Conservation (phyloP, 1,140 invertebrate genomes). For the Drusus annulatus region DNA sequence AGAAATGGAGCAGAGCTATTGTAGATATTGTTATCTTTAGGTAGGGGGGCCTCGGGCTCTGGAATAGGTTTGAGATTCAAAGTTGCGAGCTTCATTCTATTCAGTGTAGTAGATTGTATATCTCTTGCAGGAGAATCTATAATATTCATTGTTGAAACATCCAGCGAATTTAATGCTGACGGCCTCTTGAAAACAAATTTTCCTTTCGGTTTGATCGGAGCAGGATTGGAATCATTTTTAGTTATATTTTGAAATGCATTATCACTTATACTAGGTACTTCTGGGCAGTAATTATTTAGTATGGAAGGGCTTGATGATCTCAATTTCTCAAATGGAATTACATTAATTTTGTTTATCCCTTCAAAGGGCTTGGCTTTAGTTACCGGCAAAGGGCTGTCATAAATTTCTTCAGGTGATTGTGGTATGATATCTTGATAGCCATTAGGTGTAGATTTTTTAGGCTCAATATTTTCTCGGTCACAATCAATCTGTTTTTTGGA, state of each 20-base stretch:
- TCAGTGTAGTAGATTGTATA: conserved; percentile 63
- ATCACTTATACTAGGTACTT: not conserved
- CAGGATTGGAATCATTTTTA: conserved; percentile 12
- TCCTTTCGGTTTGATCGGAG: conserved; percentile 60
- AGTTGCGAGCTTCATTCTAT: conserved; percentile 64
- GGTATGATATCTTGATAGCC: not conserved
- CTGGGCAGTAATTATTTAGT: not conserved
- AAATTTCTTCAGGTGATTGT: conserved; percentile 2
- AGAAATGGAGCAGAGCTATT: conserved; percentile 67
- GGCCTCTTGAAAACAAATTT: conserved; percentile 69
- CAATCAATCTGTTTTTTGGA: conserved; percentile 2
- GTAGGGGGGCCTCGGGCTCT: conserved; percentile 49
- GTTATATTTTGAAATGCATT: not conserved
- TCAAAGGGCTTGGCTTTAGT: not conserved
- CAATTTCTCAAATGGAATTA: not conserved
- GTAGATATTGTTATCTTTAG: conserved; percentile 58
- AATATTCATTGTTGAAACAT: conserved; percentile 52
- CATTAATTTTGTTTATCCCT: not conserved
- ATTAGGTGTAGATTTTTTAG: not conserved
- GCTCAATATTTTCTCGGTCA: not conserved
- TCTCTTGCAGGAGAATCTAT: conserved; percentile 56
- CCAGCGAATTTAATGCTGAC: conserved; percentile 59
- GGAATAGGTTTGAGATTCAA: conserved; percentile 64
- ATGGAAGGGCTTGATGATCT: conserved; percentile 15
- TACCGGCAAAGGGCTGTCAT: not conserved